Conservation (phyloP, 1,140 invertebrate genomes). For the Plectrocnemia conspersa region DNA sequence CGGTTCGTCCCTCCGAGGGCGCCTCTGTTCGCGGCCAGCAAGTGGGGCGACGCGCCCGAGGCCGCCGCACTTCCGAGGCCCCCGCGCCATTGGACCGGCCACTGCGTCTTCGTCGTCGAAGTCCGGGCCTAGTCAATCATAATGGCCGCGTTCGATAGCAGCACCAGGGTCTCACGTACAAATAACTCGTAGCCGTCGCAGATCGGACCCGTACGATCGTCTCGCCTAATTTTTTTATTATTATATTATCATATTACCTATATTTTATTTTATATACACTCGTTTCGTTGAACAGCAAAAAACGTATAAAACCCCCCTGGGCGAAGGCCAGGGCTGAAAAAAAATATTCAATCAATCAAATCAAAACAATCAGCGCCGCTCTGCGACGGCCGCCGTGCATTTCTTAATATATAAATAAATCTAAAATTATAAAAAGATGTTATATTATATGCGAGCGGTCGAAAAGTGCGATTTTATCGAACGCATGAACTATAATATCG, state of each 20-base stretch:
- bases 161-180: too few species aligned
- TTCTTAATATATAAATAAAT: too few species aligned
- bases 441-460: too few species aligned
- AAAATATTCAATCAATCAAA: too few species aligned
- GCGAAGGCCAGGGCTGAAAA: too few species aligned
- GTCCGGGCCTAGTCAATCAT: conserved; percentile 14
- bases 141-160: conserved; percentile 21
- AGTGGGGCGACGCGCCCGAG: conserved; percentile 49
- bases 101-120: conserved; percentile 32
- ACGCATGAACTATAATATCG: too few species aligned
- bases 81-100: conserved; percentile 45
- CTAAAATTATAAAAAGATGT: too few species aligned
- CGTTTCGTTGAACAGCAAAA: too few species aligned
- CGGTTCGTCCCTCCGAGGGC: conserved; percentile 27
- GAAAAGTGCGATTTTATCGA: too few species aligned
- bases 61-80: conserved; percentile 47
- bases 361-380: conserved; percentile 3
- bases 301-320: too few species aligned
- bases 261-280: too few species aligned
- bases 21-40: conserved; percentile 44
- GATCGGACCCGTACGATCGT: neutral
- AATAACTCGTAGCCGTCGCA: conserved; percentile 1
- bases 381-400: neutral
- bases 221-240: neutral
- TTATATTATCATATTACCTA: too few species aligned